A percentile compares a stretch with the other conserved stretches of the same genome.
Conservation (phyloP, 1,140 invertebrate species). For the Drosophila murphyi region DNA sequence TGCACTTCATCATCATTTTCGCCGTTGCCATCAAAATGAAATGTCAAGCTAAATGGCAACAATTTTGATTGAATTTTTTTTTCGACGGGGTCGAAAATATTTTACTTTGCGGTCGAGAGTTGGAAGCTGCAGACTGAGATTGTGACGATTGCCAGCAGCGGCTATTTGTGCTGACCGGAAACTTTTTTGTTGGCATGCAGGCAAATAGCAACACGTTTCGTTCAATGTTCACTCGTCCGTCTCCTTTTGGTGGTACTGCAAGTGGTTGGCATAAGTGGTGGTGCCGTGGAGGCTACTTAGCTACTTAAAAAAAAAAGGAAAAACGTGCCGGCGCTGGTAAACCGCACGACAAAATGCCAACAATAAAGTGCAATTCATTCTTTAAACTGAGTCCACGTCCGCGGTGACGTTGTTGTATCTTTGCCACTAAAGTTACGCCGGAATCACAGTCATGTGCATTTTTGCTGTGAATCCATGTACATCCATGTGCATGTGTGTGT, state of each 20-base stretch:
- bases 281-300: slow-evolving; percentile 40
- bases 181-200: slow-evolving; percentile 17
- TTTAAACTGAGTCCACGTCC: slow-evolving; percentile 65
- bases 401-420: slow-evolving; percentile 20
- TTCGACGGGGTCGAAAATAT: slow-evolving; percentile 9
- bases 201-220: slow-evolving; percentile 60
- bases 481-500: slow-evolving; percentile 7
- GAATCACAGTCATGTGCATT: slow-evolving; percentile 62
- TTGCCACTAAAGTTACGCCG: slow-evolving; percentile 13
- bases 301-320: slow-evolving; percentile 41
- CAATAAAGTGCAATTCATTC: slow-evolving; percentile 81
- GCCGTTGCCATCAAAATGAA: slow-evolving; percentile 71
- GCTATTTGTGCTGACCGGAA: slow-evolving; percentile 37
- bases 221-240: neutral
- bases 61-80: slow-evolving; percentile 80
- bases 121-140: slow-evolving; percentile 9
- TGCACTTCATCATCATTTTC: slow-evolving; percentile 77
- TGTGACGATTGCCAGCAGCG: slow-evolving; percentile 13
- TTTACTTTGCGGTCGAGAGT: slow-evolving; percentile 26
- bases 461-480: slow-evolving; percentile 12
- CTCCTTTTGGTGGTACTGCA: neutral
- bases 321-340: slow-evolving; percentile 53
- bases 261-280: slow-evolving; percentile 1
- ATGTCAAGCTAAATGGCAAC: slow-evolving; percentile 83
- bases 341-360: slow-evolving; percentile 64